Evolutionary conservation across 2,888 invertebrate genomes (phyloP).

Genomic region (Dascillus cervinus): DNA sequence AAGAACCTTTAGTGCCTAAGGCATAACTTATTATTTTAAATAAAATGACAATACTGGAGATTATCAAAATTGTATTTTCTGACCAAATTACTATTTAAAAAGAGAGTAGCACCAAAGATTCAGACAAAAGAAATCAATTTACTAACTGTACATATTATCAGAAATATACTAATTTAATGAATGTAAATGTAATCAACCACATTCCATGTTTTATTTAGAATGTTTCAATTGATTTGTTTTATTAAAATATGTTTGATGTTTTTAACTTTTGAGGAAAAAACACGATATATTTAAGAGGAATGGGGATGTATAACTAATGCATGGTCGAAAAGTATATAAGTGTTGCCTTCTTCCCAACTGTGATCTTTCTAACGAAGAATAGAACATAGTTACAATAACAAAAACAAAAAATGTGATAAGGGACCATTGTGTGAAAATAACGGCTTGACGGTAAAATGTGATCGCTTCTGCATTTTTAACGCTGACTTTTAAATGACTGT

Average conservation of each 20-base stretch:
- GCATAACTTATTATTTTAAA: constrained; percentile 23
- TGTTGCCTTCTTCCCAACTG: constrained; percentile 42
- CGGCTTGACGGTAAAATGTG: constrained; percentile 16
- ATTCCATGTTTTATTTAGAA: constrained; percentile 15
- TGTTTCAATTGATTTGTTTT: no score
- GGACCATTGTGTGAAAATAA: constrained; percentile 28
- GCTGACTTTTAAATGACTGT: constrained; percentile 8
- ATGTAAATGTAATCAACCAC: constrained; percentile 4
- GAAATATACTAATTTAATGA: no score
- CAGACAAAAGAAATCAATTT: no score
- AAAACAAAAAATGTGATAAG: constrained; percentile 34
- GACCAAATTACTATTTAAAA: constrained; percentile 1
- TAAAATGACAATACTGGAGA: constrained; percentile 22
- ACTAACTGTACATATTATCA: no score
- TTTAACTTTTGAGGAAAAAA: no score
- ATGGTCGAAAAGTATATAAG: constrained; percentile 23
- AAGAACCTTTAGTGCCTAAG: constrained; percentile 26
- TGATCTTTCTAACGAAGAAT: constrained; percentile 35
- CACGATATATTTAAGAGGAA: no score
- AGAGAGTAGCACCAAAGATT: no score
- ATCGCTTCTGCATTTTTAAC: constrained; percentile 13
- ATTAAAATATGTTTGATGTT: no score
- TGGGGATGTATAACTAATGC: constrained; percentile 11
- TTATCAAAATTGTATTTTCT: constrained; percentile 1
- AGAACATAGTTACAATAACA: constrained; percentile 26